phyloP scores from a whole-genome alignment of 2,797 vertebrate species.

The Vespertilio murinus region DNA sequence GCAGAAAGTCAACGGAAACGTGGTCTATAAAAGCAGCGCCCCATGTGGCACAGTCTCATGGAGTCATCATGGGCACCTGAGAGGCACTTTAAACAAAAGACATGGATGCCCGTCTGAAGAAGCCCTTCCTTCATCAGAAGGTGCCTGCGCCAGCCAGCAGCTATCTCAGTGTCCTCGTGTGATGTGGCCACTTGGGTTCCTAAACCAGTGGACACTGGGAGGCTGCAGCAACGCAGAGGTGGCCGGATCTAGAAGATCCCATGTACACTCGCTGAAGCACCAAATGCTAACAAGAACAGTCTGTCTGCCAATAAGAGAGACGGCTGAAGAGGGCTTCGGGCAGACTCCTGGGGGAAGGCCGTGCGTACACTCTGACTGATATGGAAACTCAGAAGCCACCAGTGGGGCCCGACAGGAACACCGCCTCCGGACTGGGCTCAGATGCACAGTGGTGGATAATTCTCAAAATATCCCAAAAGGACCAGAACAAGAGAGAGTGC shows the following conservation, averaged over 20 bases:
- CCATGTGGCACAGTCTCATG: background rate
- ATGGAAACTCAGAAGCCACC: background rate
- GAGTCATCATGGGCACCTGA: background rate
- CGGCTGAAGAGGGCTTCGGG: background rate
- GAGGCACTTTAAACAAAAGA: background rate
- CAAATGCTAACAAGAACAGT: background rate
- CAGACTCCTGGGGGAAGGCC: background rate
- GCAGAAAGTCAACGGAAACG: background rate
- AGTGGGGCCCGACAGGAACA: background rate
- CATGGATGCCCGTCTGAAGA: background rate
- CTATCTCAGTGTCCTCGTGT: background rate
- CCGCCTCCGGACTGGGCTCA: background rate
- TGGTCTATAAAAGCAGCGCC: background rate
- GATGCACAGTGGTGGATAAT: background rate
- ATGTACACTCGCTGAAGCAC: background rate
- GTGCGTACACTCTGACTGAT: background rate
- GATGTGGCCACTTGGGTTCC: background rate
- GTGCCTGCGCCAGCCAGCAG: background rate
- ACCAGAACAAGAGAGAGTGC: background rate
- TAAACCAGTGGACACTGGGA: too few species aligned
- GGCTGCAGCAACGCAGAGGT: background rate
- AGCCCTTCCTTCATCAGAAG: background rate
- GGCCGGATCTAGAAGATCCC: too few species aligned
- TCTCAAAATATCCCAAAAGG: background rate
- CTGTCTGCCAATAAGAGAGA: background rate